Evolutionary conservation across 2,797 vertebrate genomes (phyloP).

Genomic region (Rhinella marina): DNA sequence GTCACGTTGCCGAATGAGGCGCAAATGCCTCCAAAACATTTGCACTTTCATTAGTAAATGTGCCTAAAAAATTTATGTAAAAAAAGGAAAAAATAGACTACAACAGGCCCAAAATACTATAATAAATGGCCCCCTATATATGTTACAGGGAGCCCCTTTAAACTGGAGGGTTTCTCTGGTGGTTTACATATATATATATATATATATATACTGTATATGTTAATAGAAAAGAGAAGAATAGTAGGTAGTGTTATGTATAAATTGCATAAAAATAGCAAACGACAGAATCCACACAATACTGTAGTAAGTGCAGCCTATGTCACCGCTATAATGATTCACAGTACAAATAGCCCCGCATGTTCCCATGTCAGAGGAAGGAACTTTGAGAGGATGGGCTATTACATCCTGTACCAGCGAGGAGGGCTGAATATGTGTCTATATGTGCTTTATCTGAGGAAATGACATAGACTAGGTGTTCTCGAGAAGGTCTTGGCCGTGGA

Average conservation of each 20-base stretch:
- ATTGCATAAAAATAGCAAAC: neutral
- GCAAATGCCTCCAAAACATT: no score
- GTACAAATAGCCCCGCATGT: constrained; percentile 32
- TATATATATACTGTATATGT: no score
- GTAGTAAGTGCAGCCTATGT: neutral
- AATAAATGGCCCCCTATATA: neutral
- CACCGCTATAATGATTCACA: constrained; percentile 1
- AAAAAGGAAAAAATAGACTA: no score
- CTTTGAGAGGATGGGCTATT: constrained; percentile 75
- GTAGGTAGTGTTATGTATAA: neutral
- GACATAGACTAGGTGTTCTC: constrained; percentile 60
- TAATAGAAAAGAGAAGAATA: no score
- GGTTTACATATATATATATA: no score
- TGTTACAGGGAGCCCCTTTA: neutral
- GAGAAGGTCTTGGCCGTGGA: constrained; percentile 26
- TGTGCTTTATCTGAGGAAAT: constrained; percentile 61
- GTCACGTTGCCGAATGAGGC: no score
- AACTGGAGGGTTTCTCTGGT: no score
- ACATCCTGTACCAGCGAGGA: constrained; percentile 76
- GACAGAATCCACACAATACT: neutral
- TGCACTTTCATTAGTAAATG: no score
- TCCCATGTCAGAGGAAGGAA: constrained; percentile 79
- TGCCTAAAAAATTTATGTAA: no score
- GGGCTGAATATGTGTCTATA: constrained; percentile 63
- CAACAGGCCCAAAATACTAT: no score